Evolutionary conservation across 2,113 vertebrate genomes (phyloP).

Genomic region (Nicator chloris): DNA sequence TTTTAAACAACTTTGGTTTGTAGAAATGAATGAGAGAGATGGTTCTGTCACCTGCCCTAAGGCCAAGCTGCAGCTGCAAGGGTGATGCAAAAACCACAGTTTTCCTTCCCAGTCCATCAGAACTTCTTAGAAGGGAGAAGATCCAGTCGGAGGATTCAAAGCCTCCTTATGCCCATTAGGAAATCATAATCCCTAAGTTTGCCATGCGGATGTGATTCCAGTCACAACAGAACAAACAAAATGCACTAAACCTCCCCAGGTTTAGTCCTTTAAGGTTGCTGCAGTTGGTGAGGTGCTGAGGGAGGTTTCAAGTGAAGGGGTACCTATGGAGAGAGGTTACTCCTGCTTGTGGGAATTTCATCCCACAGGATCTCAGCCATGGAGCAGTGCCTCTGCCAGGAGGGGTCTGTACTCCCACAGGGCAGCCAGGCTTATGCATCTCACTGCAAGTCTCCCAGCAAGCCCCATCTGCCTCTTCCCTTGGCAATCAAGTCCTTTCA

Average conservation of each 20-base stretch:
- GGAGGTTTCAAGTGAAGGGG: not conserved
- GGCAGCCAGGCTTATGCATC: not conserved
- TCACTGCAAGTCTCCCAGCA: not conserved
- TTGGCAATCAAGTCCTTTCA: not conserved
- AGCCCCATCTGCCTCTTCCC: not conserved
- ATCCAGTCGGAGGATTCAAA: not conserved
- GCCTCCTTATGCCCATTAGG: accelerated
- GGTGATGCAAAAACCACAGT: not conserved
- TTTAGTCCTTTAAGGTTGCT: not conserved
- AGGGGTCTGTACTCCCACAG: not conserved
- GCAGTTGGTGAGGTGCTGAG: not conserved
- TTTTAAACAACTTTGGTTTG: not conserved
- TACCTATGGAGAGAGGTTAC: accelerated
- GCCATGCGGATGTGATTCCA: not conserved
- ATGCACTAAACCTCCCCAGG: not conserved
- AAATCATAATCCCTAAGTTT: not conserved
- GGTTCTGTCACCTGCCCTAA: not conserved
- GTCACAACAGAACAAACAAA: not conserved
- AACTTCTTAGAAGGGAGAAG: not conserved
- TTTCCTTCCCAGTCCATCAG: not conserved
- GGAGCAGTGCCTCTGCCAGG: not conserved
- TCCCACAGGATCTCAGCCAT: not conserved
- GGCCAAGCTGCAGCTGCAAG: not conserved
- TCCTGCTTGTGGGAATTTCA: not conserved
- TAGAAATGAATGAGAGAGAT: accelerated